These are phyloP conservation scores for Psammodynastes pulverulentus DNA, from an alignment of 2,113 vertebrate species.

Conservation along the genomic window DNA sequence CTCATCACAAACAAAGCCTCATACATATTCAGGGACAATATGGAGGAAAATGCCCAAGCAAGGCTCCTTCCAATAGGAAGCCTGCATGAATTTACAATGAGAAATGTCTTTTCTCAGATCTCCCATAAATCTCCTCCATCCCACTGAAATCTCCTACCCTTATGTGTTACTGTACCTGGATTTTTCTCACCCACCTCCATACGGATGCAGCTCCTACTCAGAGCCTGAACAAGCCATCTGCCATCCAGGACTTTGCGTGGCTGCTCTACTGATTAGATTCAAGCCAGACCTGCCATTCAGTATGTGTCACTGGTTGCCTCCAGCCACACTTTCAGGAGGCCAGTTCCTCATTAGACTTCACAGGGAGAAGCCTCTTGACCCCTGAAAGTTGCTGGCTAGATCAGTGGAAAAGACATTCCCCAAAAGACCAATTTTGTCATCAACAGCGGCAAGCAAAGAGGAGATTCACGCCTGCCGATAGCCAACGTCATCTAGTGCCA, in stretches of 20 bases:
- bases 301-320: background rate
- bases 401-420: background rate
- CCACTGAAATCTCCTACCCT: background rate
- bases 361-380: background rate
- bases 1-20: background rate
- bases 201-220: slow-evolving; percentile 13
- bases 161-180: background rate
- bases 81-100: background rate
- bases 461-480: background rate
- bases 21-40: background rate
- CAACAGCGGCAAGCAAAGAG: background rate
- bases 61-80: background rate
- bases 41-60: background rate
- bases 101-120: background rate
- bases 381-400: background rate
- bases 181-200: slow-evolving; percentile 1
- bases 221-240: slow-evolving; percentile 21
- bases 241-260: background rate
- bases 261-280: background rate
- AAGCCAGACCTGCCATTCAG: background rate
- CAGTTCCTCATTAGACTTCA: background rate
- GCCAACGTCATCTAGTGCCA: background rate
- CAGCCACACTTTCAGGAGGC: background rate
- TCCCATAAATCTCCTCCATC: background rate
- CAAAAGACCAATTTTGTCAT: background rate